phyloP scores from a whole-genome alignment of 1,140 invertebrate species.

The Pseudobourletiella spinata region DNA sequence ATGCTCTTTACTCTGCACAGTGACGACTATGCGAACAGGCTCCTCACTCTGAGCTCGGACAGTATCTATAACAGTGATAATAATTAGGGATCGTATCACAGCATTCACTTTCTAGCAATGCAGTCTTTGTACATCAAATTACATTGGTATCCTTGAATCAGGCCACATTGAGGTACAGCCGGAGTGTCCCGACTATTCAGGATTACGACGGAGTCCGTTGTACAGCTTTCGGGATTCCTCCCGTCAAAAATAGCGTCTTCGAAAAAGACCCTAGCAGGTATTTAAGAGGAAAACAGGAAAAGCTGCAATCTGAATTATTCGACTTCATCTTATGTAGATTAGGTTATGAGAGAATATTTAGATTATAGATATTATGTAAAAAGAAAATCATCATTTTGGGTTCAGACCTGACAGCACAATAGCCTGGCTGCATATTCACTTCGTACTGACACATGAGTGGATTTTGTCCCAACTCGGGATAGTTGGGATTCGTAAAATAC shows the following conservation, averaged over 20 bases:
- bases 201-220: conserved; percentile 41
- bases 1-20: conserved; percentile 39
- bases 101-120: too few relatives aligned
- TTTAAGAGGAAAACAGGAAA: background rate
- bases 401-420: conserved; percentile 26
- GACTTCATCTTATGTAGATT: background rate
- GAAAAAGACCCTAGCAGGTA: conserved; percentile 36
- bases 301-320: background rate
- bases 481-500: conserved; percentile 20
- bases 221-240: conserved; percentile 39
- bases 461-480: conserved; percentile 13
- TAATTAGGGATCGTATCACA: background rate
- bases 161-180: conserved; percentile 40
- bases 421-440: conserved; percentile 10
- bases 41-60: conserved; percentile 37
- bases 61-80: conserved; percentile 38
- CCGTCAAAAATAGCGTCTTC: conserved; percentile 38
- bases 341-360: background rate
- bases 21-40: conserved; percentile 38
- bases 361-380: background rate
- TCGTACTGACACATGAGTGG: conserved; percentile 18
- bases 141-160: conserved; percentile 41
- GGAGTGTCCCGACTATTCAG: conserved; percentile 41
- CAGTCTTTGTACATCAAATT: too few relatives aligned
- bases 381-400: too few relatives aligned